Evolutionary conservation across 2,797 vertebrate genomes (phyloP), one percentile per base, ranked within the genome.

Genomic region (Gadopsis marmoratus): DNA sequence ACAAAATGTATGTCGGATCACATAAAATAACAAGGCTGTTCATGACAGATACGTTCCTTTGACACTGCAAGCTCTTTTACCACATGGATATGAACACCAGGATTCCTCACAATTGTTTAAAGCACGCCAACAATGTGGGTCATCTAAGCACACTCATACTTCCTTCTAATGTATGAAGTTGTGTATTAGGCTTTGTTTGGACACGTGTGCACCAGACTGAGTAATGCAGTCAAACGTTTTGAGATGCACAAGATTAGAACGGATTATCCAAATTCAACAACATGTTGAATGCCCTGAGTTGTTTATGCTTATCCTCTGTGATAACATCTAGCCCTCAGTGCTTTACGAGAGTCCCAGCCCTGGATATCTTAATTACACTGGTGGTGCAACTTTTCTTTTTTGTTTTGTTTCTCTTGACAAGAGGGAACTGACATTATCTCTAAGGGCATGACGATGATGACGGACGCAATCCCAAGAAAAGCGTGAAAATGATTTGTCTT

Each of bases 261-360:
- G 55, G 85, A 81, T 81, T 71, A 56, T 74, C 80, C 81, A 86
- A 89, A 84, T 83, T 86, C 81, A 92, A 90, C 79, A 88, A 76
- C 70, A 83, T 64, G 75, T 35, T n/a, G 59, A 85, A 71, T 1
- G 33, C 58, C 69, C 26, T 0, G 62, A 79, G 70, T 43, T 85
- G 82, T 88, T 86, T 78, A 76, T 72, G 60, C 17, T 65, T 66
- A 74, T 56, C 74, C 59, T 71, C 65, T 21, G 47, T 23, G 90
- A 90, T 88, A 86, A 71, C 68, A 84, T 81, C 78, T 5, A 7
- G 31, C 65, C 33, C 23, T 60, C 37, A 8, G 59, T 16, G 59
- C 41, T 73, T 65, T 29, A 35, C 4, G 29, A 14, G 74, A 50
- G 55, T 56, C 69, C 69, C 68, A 3, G 61, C 19, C 17, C 56